These are phyloP conservation scores for Tenualosa thibaudeaui DNA, from an alignment of 2,797 vertebrate genomes.

Conservation along the genomic window DNA sequence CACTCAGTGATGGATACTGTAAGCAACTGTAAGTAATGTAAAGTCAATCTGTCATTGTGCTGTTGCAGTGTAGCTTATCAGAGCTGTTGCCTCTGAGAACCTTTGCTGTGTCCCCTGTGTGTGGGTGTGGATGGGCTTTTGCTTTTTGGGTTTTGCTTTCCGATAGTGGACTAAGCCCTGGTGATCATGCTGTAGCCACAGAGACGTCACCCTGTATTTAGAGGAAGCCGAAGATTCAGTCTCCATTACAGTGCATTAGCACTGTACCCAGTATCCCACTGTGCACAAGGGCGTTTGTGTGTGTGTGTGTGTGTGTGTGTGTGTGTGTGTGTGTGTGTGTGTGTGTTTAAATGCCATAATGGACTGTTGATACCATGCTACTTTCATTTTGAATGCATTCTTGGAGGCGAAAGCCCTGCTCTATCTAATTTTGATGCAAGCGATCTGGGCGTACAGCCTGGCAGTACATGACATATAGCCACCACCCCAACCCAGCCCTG, in stretches of 20 bases:
- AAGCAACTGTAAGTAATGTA: background rate
- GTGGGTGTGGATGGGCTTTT: background rate
- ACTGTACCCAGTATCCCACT: background rate
- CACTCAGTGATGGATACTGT: background rate
- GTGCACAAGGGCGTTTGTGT: background rate
- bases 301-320: too few relatives aligned
- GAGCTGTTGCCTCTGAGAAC: background rate
- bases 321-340: background rate
- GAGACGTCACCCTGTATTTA: conserved; percentile 3
- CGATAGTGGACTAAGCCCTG: background rate
- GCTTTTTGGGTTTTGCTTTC: background rate
- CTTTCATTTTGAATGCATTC: conserved; percentile 4
- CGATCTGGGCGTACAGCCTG: background rate
- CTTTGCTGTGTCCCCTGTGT: background rate
- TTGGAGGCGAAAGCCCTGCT: background rate
- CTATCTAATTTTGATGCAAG: conserved; percentile 17
- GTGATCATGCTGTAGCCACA: background rate
- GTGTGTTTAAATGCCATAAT: conserved; percentile 9
- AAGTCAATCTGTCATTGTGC: background rate
- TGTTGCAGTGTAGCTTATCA: background rate
- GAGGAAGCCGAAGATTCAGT: background rate
- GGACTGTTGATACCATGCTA: background rate
- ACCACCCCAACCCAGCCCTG: too few relatives aligned
- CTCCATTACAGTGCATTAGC: conserved; percentile 31
- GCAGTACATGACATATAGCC: background rate